Evolutionary conservation across 2,113 vertebrate species (phyloP).

Genomic region (Mesembrinibis cayennensis): DNA sequence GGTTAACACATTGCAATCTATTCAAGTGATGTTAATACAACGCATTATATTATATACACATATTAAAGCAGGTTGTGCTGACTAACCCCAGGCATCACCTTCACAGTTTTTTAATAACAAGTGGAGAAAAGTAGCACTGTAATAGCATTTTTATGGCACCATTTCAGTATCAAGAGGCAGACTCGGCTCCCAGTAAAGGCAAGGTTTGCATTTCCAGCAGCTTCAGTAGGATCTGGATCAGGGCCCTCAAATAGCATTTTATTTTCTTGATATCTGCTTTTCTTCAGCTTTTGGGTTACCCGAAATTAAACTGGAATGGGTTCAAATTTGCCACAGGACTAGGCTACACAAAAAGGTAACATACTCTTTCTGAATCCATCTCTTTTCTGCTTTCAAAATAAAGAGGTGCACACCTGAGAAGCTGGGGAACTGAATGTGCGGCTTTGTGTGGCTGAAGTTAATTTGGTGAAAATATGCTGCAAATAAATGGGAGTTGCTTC

Average conservation of each 20-base stretch:
- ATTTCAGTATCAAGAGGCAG: background rate
- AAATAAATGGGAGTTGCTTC: background rate
- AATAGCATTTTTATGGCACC: background rate
- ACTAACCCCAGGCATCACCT: background rate
- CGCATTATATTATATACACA: background rate
- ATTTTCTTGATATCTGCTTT: background rate
- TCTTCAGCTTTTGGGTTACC: conserved; percentile 13
- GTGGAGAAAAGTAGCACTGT: background rate
- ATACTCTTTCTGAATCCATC: background rate
- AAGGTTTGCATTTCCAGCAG: background rate
- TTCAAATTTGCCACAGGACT: background rate
- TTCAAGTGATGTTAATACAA: background rate
- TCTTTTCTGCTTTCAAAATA: background rate
- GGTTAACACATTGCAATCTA: background rate
- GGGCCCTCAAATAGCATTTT: background rate
- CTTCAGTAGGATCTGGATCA: background rate
- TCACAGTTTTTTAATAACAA: background rate
- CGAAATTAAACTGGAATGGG: background rate
- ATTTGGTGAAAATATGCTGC: background rate
- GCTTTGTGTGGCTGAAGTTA: background rate
- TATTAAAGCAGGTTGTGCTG: background rate
- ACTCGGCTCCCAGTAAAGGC: background rate
- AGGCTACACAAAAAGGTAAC: background rate
- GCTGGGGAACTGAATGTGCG: background rate
- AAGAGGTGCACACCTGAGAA: background rate